phyloP scores from a whole-genome alignment of 2,797 vertebrate genomes.

The Remorina albescens region DNA sequence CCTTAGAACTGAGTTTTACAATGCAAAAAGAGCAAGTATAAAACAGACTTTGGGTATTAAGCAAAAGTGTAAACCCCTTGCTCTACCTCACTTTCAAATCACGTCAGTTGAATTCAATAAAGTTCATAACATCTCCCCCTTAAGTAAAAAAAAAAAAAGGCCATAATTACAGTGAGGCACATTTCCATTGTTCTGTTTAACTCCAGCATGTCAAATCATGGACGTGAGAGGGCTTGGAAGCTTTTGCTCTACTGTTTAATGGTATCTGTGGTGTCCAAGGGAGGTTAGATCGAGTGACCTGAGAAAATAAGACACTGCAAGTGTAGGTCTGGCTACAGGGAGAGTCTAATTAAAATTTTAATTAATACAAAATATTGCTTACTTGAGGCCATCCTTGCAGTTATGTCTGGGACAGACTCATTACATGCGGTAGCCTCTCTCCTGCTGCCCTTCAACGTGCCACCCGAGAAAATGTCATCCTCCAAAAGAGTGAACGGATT shows the following conservation, averaged over 20 bases:
- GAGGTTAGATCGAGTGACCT: slow-evolving; percentile 66
- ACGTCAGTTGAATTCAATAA: too few relatives aligned
- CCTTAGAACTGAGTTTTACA: not conserved
- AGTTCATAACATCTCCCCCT: not conserved
- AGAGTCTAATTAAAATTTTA: slow-evolving; percentile 85
- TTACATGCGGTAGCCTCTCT: slow-evolving; percentile 70
- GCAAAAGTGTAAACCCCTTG: not conserved
- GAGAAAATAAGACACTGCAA: slow-evolving; percentile 59
- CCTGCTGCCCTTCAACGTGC: slow-evolving; percentile 54
- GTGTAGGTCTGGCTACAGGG: slow-evolving; percentile 67
- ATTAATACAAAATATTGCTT: slow-evolving; percentile 83
- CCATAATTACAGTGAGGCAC: not conserved
- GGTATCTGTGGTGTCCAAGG: slow-evolving; percentile 68
- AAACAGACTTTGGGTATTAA: not conserved
- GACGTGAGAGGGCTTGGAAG: slow-evolving; percentile 49
- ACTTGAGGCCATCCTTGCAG: slow-evolving; percentile 78
- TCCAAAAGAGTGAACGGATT: slow-evolving; percentile 38
- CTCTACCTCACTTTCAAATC: not conserved
- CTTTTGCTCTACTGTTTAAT: slow-evolving; percentile 47
- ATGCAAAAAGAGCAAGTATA: not conserved
- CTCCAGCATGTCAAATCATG: not conserved
- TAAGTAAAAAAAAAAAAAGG: not conserved
- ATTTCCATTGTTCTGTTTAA: slow-evolving; percentile 6
- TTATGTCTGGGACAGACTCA: slow-evolving; percentile 77
- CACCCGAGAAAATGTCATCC: slow-evolving; percentile 62